Conservation (phyloP, 2,797 vertebrate genomes). For the Poecilia wingei region DNA sequence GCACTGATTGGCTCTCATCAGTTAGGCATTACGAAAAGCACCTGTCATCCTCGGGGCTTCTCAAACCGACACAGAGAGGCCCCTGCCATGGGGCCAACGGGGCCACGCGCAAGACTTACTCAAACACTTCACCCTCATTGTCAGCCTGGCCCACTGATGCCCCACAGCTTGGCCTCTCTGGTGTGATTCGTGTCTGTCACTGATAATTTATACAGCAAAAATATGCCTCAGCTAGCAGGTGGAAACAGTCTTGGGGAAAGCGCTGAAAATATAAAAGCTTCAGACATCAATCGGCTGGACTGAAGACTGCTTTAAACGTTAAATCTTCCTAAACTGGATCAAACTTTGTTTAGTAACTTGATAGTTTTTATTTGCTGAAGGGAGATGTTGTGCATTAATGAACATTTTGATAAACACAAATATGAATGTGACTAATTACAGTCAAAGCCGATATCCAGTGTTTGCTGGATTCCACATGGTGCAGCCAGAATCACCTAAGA, state of each 20-base stretch:
- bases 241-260: conserved; percentile 40
- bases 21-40: conserved; percentile 91
- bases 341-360: background rate
- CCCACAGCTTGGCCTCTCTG: conserved; percentile 63
- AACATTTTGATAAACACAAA: background rate
- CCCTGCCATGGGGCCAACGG: conserved; percentile 76
- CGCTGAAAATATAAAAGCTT: background rate
- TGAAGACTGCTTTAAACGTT: background rate
- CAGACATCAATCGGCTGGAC: conserved; percentile 6
- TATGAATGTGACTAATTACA: background rate
- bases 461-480: background rate
- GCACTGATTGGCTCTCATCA: conserved; percentile 91
- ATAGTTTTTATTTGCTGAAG: background rate
- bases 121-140: conserved; percentile 78
- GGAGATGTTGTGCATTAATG: background rate
- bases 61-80: conserved; percentile 78
- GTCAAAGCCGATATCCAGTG: background rate
- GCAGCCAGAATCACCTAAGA: background rate
- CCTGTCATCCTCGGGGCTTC: conserved; percentile 88
- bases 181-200: conserved; percentile 67
- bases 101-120: conserved; percentile 71
- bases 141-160: conserved; percentile 70
- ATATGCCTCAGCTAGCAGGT: conserved; percentile 40
- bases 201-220: conserved; percentile 62
- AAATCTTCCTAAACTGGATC: background rate